A percentile compares a stretch with the other conserved stretches of the same genome.
phyloP scores from a whole-genome alignment of 2,888 invertebrate genomes.

The Athetis lepigone region DNA sequence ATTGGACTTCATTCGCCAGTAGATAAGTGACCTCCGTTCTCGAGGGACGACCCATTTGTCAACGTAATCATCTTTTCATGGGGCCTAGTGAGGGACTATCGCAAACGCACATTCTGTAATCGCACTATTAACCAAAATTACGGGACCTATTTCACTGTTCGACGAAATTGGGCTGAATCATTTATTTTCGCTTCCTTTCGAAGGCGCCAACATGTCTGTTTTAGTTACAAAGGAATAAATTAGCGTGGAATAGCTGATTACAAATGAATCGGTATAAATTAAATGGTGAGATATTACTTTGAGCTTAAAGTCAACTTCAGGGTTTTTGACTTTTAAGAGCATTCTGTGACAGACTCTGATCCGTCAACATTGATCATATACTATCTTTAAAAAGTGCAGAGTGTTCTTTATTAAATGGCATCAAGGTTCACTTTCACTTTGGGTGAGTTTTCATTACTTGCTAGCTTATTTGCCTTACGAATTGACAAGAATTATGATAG shows the following conservation, averaged over 20 bases:
- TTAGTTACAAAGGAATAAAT: slow-evolving; percentile 53
- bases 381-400: not conserved
- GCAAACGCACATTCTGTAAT: slow-evolving; percentile 72
- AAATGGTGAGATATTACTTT: slow-evolving; percentile 19
- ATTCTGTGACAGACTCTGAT: not conserved
- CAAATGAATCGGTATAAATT: slow-evolving; percentile 20
- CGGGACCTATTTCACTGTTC: slow-evolving; percentile 50
- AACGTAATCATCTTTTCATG: slow-evolving; percentile 84
- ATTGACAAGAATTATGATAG: not conserved
- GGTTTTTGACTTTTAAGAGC: not conserved
- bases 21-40: slow-evolving; percentile 77
- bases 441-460: not conserved
- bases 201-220: slow-evolving; percentile 54
- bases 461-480: not conserved
- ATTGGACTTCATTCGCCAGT: slow-evolving; percentile 78
- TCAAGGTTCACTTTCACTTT: not conserved
- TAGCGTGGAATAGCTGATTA: slow-evolving; percentile 26
- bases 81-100: slow-evolving; percentile 70
- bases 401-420: too few relatives aligned
- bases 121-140: slow-evolving; percentile 70
- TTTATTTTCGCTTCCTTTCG: slow-evolving; percentile 39
- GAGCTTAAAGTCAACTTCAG: slow-evolving; percentile 8
- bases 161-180: slow-evolving; percentile 55
- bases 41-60: slow-evolving; percentile 79
- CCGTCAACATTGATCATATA: not conserved